Conservation (phyloP, 2,797 vertebrate species). For the Tadarida brasiliensis region DNA sequence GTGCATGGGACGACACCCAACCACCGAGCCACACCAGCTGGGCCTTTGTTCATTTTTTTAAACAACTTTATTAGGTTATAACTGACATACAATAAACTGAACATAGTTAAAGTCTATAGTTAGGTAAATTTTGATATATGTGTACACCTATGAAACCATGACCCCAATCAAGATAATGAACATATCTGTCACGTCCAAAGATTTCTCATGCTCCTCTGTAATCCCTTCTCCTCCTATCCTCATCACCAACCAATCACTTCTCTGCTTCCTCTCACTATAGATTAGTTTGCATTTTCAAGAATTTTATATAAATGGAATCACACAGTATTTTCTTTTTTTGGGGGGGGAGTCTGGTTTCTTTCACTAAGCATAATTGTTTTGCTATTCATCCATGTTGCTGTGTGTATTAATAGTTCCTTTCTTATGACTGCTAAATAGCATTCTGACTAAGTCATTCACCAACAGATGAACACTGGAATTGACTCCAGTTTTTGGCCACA, state of each 20-base stretch:
- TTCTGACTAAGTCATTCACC: neutral
- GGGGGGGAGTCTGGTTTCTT: neutral
- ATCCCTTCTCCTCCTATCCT: neutral
- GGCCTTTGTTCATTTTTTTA: neutral
- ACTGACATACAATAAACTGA: neutral
- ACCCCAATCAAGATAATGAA: conserved; percentile 34
- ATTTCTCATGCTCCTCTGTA: neutral
- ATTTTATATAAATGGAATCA: neutral
- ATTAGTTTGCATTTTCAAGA: conserved; percentile 23
- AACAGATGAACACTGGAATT: neutral
- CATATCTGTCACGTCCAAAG: neutral
- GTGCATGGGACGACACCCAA: too few relatives aligned
- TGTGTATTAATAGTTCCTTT: neutral
- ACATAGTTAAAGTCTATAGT: conserved; percentile 10
- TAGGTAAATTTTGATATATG: neutral
- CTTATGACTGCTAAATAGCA: neutral
- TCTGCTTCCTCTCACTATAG: neutral
- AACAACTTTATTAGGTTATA: conserved; percentile 25
- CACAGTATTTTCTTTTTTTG: neutral
- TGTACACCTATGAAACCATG: neutral
- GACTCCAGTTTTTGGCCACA: neutral
- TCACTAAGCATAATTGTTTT: conserved; percentile 11
- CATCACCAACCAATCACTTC: neutral
- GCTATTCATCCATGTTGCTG: neutral
- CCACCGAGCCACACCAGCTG: too few relatives aligned